Evolutionary conservation across 2,888 invertebrate genomes (phyloP).

Genomic region (Brenthis hecate): DNA sequence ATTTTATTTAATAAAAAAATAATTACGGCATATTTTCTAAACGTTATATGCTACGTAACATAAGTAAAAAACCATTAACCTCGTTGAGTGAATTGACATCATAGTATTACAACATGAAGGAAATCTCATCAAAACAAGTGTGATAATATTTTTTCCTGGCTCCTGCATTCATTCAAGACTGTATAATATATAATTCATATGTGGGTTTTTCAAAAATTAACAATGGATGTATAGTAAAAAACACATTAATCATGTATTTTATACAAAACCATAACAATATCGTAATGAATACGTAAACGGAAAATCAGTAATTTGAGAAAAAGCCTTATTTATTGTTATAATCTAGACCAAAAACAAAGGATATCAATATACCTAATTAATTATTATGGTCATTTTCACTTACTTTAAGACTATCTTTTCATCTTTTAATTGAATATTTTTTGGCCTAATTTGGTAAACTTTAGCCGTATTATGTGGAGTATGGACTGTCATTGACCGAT

Average conservation of each 20-base stretch:
- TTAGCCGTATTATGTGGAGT: too few species aligned
- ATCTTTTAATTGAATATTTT: too few species aligned
- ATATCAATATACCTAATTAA: neutral
- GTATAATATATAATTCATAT: neutral
- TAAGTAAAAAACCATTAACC: conserved; percentile 24
- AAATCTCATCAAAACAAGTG: conserved; percentile 31
- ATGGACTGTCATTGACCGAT: too few species aligned
- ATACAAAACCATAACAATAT: neutral
- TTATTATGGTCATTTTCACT: neutral
- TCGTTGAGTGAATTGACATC: conserved; percentile 29
- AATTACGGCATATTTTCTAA: neutral
- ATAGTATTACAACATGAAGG: conserved; percentile 32
- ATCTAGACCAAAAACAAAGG: neutral
- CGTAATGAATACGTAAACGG: neutral
- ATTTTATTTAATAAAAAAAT: too few species aligned
- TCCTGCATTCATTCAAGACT: conserved; percentile 10
- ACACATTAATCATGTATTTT: too few species aligned
- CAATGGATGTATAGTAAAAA: neutral
- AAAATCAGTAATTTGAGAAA: neutral
- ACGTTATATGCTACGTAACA: conserved; percentile 8
- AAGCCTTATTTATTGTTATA: conserved; percentile 2
- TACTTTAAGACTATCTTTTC: too few species aligned
- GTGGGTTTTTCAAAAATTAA: conserved; percentile 3
- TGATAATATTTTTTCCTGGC: conserved; percentile 17
- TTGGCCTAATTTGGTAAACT: too few species aligned